phyloP scores from a whole-genome alignment of 1,140 invertebrate species.

The Octopus sinensis region DNA sequence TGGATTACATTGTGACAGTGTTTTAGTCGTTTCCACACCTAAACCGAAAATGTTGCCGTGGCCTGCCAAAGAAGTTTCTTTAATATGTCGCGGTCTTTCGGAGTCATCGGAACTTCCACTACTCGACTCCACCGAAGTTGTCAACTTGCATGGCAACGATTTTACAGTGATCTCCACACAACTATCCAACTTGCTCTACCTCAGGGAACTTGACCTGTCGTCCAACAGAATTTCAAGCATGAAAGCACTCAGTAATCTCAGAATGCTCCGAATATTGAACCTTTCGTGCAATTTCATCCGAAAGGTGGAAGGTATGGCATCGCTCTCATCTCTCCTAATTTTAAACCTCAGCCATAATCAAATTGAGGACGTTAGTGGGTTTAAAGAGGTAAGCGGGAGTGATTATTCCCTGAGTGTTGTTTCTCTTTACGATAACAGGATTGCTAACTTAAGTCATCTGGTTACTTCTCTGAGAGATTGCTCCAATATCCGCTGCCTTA shows the following conservation, averaged over 20 bases:
- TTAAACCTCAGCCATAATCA: conserved; percentile 3
- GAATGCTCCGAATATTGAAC: background rate
- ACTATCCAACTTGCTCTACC: background rate
- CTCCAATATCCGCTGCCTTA: background rate
- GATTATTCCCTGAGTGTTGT: background rate
- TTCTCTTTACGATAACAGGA: background rate
- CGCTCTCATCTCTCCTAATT: background rate
- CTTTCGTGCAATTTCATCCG: background rate
- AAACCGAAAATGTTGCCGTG: background rate
- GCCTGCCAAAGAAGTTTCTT: background rate
- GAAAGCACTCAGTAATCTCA: background rate
- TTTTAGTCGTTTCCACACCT: too few species aligned
- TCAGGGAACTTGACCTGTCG: background rate
- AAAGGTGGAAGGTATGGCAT: background rate
- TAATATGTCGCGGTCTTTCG: background rate
- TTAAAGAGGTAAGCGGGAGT: background rate
- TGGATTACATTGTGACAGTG: too few species aligned
- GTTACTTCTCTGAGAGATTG: background rate
- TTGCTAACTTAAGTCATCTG: background rate
- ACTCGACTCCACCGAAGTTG: background rate
- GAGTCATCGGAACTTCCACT: background rate
- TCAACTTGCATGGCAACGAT: background rate
- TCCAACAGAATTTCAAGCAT: background rate
- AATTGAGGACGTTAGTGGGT: background rate
- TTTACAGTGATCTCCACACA: background rate